Base-by-base conservation (phyloP, 1,140 invertebrate species). In the Lepidotrigona ventralis region DNA sequence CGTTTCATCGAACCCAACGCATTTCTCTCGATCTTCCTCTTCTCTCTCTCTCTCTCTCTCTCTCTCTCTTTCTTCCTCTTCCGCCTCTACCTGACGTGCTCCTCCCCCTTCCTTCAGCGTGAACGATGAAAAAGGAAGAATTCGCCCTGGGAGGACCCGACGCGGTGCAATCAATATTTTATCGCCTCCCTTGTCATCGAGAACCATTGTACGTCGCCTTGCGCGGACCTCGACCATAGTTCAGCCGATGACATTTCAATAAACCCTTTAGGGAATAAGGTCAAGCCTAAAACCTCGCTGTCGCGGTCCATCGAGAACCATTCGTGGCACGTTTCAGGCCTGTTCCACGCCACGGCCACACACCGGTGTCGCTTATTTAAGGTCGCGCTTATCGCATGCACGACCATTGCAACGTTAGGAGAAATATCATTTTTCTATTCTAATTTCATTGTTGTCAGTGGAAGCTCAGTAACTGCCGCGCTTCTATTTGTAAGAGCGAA, bases 231-330 rank as follows among this genome's bases (percentile, higher is more conserved):
- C 71, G 81, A n/a, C 70, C 85, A 85, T 86, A 84, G 90, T 85
- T 89, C 86, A 90, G 76, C 72, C 82, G 83, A 85, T 90, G 91
- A 91, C 90, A 90, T 90, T 90, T 91, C 86, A 89, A 92, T 91
- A 88, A 90, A 91, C 84, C 75, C 68, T 46, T 78, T 78, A 64
- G 66, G 54, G 73, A 79, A 83, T 79, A 79, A 79, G 80, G 80
- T 82, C 80, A 82, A 33, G 14, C 64, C 69, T 29, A 39, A 46
- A 77, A 9, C 73, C 46, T 60, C 1, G 8, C 1, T 6, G 29
- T n/a, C 79, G 51, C 51, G 26, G 71, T 46, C 63, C 23, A 76
- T 33, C 56, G 14, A 46, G 56, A n/a, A 53, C 56, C n/a, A 23
- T 79, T 11, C 26, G 71, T 56, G 51, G 46, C 46, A 46, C 21